Evolutionary conservation across 1,140 invertebrate species (phyloP), one percentile per base, ranked within the genome.

Genomic region (Diabrotica virgifera): DNA sequence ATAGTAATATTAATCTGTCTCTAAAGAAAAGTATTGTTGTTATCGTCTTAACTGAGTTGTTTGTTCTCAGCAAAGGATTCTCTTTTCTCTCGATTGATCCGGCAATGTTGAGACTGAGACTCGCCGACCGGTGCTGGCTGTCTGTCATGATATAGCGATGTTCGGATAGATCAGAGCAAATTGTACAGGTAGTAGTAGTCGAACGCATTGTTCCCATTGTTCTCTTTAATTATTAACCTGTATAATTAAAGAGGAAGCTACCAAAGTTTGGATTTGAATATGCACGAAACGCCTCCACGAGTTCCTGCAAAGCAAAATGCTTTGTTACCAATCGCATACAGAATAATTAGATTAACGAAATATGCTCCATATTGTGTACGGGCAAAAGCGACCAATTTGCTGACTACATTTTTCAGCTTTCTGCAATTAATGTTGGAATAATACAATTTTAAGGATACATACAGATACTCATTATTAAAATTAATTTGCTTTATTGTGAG

Each of bases 181-280:
- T 58, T 58, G 37, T 40, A 58, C 56, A 58, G 35, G 35, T 58
- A 58, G 35, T 58, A 10, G 35, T 35, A 58, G 36, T 5, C 24
- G 54, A 58, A 58, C 37, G 56, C 56, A 58, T 58, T 58, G 56
- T 58, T 58, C 37, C 56, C 36, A 58, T 58, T 58, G 37, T 58
- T 58, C 56, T 36, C 56, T 58, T 58, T 14, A 58, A 40, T 58
- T 58, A 58, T 58, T 12, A 40, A 58, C 56, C 24, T 13, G 35
- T 36, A 40, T 58, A 58, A 58, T 58, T 58, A 58, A 58, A 58
- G 56, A 36, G 56, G 56, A 58, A 58, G 36, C 37, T 58, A 10
- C 35, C 56, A 35, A 58, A 40, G 38, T 58, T 58, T 11, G 36
- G 56, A 58, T 58, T 40, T 37, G 56, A 58, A 58, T 40, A 40